Percentiles rank a stretch among this genome's conserved stretches.
Evolutionary conservation across 2,888 invertebrate genomes (phyloP).

Genomic region (Sinodicranocentrus sp.): DNA sequence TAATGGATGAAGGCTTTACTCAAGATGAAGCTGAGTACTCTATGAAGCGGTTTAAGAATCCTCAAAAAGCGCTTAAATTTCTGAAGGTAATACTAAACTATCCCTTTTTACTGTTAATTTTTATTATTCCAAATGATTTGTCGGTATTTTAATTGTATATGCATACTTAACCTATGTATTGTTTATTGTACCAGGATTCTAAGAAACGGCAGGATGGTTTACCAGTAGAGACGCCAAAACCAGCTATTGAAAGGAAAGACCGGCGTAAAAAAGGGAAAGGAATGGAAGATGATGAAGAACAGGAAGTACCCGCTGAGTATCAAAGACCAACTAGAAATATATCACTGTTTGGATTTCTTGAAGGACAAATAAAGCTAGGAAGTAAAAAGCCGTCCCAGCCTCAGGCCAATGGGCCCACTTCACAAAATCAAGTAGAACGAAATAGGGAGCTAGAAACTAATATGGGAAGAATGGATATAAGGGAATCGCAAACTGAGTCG

Average conservation of each 20-base stretch:
- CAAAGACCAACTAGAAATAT: conserved; percentile 73
- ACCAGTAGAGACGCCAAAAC: conserved; percentile 22
- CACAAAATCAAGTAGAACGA: background rate
- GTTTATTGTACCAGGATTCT: conserved; percentile 30
- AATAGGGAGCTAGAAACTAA: conserved; percentile 45
- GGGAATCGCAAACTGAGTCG: conserved; percentile 18
- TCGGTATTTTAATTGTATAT: background rate
- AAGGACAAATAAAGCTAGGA: conserved; percentile 69
- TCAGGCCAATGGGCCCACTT: conserved; percentile 24
- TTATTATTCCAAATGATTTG: background rate
- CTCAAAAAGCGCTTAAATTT: conserved; percentile 71
- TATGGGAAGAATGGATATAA: conserved; percentile 33
- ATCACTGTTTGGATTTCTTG: conserved; percentile 75
- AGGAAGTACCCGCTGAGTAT: conserved; percentile 71
- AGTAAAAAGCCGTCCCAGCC: conserved; percentile 12
- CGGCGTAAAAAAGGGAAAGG: conserved; percentile 40
- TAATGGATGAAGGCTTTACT: conserved; percentile 74
- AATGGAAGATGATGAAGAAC: conserved; percentile 70
- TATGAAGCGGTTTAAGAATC: conserved; percentile 71
- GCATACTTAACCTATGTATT: conserved; percentile 2
- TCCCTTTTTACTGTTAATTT: background rate
- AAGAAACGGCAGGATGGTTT: conserved; percentile 45
- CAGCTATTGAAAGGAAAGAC: conserved; percentile 46
- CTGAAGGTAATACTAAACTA: conserved; percentile 63
- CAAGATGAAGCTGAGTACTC: conserved; percentile 73